Evolutionary conservation across 2,113 vertebrate genomes (phyloP).

Genomic region (Anthoscopus minutus): DNA sequence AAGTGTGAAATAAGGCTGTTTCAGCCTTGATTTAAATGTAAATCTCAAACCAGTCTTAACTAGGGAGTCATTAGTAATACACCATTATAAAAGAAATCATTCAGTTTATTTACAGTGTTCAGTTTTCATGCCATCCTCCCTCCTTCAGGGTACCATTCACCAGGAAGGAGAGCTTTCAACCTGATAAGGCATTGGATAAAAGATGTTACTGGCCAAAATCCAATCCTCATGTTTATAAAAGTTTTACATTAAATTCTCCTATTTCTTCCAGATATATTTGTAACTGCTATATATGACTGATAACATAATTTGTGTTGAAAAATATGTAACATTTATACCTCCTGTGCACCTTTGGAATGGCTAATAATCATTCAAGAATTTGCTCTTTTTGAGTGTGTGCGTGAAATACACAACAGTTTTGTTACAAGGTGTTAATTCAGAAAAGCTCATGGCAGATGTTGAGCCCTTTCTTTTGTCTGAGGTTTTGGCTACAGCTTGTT

Average conservation of each 20-base stretch:
- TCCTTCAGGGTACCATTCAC: not conserved
- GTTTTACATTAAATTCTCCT: not conserved
- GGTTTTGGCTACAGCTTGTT: not conserved
- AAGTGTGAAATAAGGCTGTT: conserved; percentile 32
- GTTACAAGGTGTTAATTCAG: not conserved
- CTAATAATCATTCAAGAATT: not conserved
- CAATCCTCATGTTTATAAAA: not conserved
- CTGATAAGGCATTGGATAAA: not conserved
- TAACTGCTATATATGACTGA: not conserved
- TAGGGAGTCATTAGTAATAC: not conserved
- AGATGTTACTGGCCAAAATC: not conserved
- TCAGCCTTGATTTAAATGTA: conserved; percentile 35
- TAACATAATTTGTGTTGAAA: not conserved
- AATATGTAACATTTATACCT: not conserved
- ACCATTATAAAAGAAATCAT: not conserved
- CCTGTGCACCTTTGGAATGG: not conserved
- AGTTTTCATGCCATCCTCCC: not conserved
- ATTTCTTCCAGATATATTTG: not conserved
- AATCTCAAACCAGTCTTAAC: not conserved
- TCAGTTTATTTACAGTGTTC: not conserved
- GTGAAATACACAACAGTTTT: not conserved
- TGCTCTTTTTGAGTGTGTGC: not conserved
- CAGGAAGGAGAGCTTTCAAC: not conserved
- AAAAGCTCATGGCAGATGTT: not conserved
- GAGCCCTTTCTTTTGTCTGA: not conserved